Percentiles rank a stretch among this genome's conserved stretches.
phyloP scores from a whole-genome alignment of 1,140 invertebrate genomes.

The Calycopis cecrops region DNA sequence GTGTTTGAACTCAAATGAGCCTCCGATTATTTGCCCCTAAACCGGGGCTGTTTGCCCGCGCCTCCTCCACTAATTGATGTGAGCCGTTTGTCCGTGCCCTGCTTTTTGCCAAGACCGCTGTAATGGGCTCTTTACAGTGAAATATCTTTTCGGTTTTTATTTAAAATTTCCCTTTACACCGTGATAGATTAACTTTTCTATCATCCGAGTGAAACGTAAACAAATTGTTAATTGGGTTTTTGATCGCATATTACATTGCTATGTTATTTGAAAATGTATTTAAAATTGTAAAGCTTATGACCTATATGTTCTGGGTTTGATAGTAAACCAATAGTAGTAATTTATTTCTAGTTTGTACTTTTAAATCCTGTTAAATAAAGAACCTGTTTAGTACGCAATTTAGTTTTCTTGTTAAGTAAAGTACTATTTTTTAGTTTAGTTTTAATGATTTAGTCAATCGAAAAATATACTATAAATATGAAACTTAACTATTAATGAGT shows the following conservation, averaged over 20 bases:
- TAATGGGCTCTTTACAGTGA: slow-evolving; percentile 60
- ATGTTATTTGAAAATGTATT: no score
- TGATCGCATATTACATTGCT: neutral
- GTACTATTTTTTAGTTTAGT: no score
- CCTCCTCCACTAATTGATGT: slow-evolving; percentile 62
- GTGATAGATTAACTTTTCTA: slow-evolving; percentile 22
- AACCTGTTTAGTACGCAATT: no score
- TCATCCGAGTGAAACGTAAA: slow-evolving; percentile 17
- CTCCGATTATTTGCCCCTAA: slow-evolving; percentile 58
- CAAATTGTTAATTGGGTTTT: neutral
- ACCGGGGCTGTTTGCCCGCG: slow-evolving; percentile 43
- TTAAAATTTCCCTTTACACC: slow-evolving; percentile 8
- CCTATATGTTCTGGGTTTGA: no score
- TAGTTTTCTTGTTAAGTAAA: no score
- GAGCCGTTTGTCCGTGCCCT: slow-evolving; percentile 34
- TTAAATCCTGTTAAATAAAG: no score
- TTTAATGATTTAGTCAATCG: no score
- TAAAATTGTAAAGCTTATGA: no score
- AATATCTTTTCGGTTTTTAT: slow-evolving; percentile 44
- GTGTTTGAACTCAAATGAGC: slow-evolving; percentile 42
- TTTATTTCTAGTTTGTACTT: no score
- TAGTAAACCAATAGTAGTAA: no score
- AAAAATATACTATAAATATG: no score
- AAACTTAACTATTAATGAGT: no score
- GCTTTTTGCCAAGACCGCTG: slow-evolving; percentile 53